Conservation (phyloP, 2,797 vertebrate genomes). For the Euthynnus affinis region DNA sequence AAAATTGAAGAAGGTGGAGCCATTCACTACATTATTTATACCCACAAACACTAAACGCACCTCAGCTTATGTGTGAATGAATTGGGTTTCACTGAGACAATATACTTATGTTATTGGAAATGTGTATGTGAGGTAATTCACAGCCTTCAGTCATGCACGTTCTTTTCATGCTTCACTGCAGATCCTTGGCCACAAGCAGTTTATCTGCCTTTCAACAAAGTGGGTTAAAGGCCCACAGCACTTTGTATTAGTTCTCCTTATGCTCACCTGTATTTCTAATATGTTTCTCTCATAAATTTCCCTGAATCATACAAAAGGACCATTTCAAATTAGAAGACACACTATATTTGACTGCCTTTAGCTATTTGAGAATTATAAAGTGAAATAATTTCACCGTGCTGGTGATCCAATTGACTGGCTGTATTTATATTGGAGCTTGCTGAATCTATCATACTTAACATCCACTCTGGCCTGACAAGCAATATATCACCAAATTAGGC, state of each 20-base stretch:
- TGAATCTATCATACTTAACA: slow-evolving; percentile 62
- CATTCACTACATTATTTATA: slow-evolving; percentile 7
- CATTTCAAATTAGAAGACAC: neutral
- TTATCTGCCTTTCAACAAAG: slow-evolving; percentile 26
- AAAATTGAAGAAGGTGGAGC: slow-evolving; percentile 11
- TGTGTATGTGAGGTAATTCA: slow-evolving; percentile 32
- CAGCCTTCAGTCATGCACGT: slow-evolving; percentile 42
- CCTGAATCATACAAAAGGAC: slow-evolving; percentile 4
- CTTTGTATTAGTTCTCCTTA: slow-evolving; percentile 38
- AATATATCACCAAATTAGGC: slow-evolving; percentile 50
- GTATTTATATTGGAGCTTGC: slow-evolving; percentile 21
- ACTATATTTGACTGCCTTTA: slow-evolving; percentile 6
- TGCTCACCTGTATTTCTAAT: slow-evolving; percentile 24
- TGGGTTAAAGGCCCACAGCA: slow-evolving; percentile 38
- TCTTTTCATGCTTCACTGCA: slow-evolving; percentile 34
- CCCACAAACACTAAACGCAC: slow-evolving; percentile 25
- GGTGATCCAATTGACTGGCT: slow-evolving; percentile 12
- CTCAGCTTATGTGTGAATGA: slow-evolving; percentile 16
- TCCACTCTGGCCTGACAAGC: slow-evolving; percentile 37
- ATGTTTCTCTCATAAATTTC: neutral
- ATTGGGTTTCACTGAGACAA: neutral
- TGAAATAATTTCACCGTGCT: slow-evolving; percentile 11
- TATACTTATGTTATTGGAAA: neutral
- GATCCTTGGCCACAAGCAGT: slow-evolving; percentile 35
- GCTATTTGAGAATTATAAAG: neutral